These are phyloP conservation scores for Apomyelois bistriatella DNA, from an alignment of 2,888 invertebrate species.

Conservation along the genomic window DNA sequence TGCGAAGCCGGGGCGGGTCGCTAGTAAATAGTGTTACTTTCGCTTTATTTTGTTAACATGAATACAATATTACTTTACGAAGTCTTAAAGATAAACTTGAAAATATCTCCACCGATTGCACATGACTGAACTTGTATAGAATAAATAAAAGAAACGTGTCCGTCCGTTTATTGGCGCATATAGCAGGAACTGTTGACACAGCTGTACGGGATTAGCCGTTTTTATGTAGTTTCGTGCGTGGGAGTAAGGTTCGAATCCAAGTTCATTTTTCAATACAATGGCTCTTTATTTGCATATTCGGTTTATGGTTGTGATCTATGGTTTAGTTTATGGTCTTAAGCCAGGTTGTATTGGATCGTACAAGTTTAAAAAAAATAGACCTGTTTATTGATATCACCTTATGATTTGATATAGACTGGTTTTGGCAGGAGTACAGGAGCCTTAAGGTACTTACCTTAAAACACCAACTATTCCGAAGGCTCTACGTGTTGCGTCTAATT, in stretches of 20 bases:
- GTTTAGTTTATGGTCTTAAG: constrained; percentile 11
- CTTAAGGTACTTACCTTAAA: too few relatives aligned
- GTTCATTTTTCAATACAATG: constrained; percentile 9
- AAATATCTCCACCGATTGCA: neutral
- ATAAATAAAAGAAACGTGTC: constrained; percentile 10
- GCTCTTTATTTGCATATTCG: constrained; percentile 12
- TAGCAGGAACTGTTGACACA: constrained; percentile 21
- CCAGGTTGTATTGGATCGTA: constrained; percentile 1
- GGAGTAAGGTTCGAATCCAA: constrained; percentile 20
- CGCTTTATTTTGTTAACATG: too few relatives aligned
- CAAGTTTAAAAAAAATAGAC: too few relatives aligned
- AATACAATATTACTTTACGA: neutral
- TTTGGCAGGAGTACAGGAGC: too few relatives aligned
- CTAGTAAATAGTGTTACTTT: neutral
- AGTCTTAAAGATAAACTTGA: neutral
- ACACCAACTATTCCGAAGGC: too few relatives aligned
- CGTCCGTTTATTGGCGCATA: constrained; percentile 12
- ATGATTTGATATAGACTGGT: too few relatives aligned
- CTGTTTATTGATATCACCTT: too few relatives aligned
- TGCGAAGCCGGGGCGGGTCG: too few relatives aligned
- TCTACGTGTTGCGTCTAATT: too few relatives aligned
- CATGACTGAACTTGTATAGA: neutral
- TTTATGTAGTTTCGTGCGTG: constrained; percentile 21
- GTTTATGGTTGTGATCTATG: constrained; percentile 6
- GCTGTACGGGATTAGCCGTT: constrained; percentile 26